Evolutionary conservation across 2,113 vertebrate species (phyloP).

Genomic region (Upupa epops): DNA sequence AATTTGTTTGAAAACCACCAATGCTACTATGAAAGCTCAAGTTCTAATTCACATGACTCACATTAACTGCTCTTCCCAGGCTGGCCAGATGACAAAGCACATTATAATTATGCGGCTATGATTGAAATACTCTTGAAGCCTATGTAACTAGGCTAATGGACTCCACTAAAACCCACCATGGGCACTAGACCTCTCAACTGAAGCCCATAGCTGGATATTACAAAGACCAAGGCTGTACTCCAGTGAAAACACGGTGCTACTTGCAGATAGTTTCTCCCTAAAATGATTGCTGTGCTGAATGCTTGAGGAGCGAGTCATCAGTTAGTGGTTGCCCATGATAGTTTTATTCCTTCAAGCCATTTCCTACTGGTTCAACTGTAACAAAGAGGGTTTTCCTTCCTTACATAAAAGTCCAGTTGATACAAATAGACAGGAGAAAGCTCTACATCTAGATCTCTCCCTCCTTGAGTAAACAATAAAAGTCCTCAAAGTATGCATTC

Average conservation of each 20-base stretch:
- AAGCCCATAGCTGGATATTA: conserved; percentile 19
- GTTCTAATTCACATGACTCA: conserved; percentile 56
- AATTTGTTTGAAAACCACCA: conserved; percentile 35
- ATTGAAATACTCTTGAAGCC: conserved; percentile 1
- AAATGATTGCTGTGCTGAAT: conserved; percentile 24
- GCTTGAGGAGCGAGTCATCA: not conserved
- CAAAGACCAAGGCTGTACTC: not conserved
- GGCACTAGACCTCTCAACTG: conserved; percentile 7
- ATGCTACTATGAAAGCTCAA: conserved; percentile 5
- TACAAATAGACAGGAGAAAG: not conserved
- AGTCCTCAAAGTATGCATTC: not conserved
- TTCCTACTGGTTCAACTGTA: not conserved
- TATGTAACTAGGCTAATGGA: not conserved
- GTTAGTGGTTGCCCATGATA: not conserved
- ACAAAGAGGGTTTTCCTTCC: not conserved
- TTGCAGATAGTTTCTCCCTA: conserved; percentile 4
- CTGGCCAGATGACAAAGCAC: conserved; percentile 49
- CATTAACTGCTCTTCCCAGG: not conserved
- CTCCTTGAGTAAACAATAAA: not conserved
- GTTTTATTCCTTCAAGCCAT: conserved; percentile 4
- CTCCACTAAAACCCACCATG: conserved; percentile 50
- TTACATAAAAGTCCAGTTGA: not conserved
- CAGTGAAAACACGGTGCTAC: conserved; percentile 7
- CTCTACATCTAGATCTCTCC: not conserved
- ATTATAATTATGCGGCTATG: conserved; percentile 24